Evolutionary conservation across 2,797 vertebrate genomes (phyloP), one percentile per base, ranked within the genome.

Genomic region (Kryptolebias ocellatus): DNA sequence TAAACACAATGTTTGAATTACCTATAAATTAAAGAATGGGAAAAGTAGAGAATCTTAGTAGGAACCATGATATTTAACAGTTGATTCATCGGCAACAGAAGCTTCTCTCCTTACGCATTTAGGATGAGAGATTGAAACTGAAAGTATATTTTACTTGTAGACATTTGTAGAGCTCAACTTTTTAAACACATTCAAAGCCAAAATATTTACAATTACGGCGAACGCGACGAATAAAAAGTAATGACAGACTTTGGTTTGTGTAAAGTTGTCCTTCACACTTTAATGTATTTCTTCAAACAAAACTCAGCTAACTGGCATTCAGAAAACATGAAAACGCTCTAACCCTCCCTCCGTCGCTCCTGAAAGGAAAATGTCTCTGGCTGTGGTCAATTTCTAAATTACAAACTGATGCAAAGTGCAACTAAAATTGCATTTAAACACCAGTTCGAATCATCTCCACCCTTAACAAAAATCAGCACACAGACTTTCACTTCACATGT

Each of bases 401-500:
- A 67, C 56, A 53, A 72, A 65, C 72, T 31, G 50, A 76, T 39
- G 69, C 42, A 50, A 76, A 84, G 65, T 75, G 64, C 57, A 52
- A 9, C 52, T 11, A 17, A 76, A 76, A 83, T 74, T 79, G 37
- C 12, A 53, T 67, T 67, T 81, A 84, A 84, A 69, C 63, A 81
- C 47, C 54, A 58, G 59, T 60, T 77, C 4, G 63, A 67, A 67
- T 67, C 53, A 44, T 55, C 12, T 52, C 58, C 58, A 7, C 17
- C 56, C 66, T 74, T 37, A n/a, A 53, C 37, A 55, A 75, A 81
- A 73, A 70, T n/a, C 68, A 65, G 61, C 44, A 61, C 20, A 60
- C 67, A 66, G n/a, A 70, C 60, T 72, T 64, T 60, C 9, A 52
- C 42, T 70, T 67, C 60, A 39, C 53, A 61, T 4, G 64, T 34